These are phyloP conservation scores for Hippoglossus hippoglossus DNA, from an alignment of 2,797 vertebrate genomes.

Conservation along the genomic window DNA sequence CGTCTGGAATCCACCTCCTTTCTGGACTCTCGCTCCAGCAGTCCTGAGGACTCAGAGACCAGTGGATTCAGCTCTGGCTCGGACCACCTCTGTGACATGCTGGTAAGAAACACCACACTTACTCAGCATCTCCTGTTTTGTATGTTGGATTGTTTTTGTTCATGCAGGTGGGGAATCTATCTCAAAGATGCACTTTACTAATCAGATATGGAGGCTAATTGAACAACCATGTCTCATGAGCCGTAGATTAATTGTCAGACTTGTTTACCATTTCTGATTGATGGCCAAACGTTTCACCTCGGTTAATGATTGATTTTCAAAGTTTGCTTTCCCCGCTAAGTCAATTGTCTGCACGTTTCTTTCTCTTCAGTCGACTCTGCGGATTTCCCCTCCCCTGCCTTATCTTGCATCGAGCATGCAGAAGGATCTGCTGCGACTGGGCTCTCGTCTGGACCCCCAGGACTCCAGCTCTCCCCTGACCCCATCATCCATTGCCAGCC, in stretches of 20 bases:
- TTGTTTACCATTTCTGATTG: too few species aligned
- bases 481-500: conserved; percentile 82
- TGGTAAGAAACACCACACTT: conserved; percentile 50
- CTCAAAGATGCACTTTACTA: too few species aligned
- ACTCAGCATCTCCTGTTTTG: too few species aligned
- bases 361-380: conserved; percentile 90
- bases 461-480: conserved; percentile 88
- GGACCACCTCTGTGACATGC: conserved; percentile 93
- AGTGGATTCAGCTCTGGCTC: conserved; percentile 99
- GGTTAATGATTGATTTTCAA: too few species aligned
- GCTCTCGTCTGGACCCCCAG: conserved; percentile 89
- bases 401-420: conserved; percentile 90
- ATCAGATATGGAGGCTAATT: too few species aligned
- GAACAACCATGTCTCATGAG: too few species aligned
- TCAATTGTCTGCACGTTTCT: not conserved
- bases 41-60: conserved; percentile 97
- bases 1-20: conserved; percentile 91
- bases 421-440: conserved; percentile 91
- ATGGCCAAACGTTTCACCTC: too few species aligned
- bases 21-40: conserved; percentile 96
- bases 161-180: too few species aligned
- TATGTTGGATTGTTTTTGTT: too few species aligned
- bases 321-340: not conserved
- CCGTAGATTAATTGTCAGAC: too few species aligned
- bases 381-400: conserved; percentile 95